Conservation (phyloP, 2,888 invertebrate species). For the Deroplatys truncata region DNA sequence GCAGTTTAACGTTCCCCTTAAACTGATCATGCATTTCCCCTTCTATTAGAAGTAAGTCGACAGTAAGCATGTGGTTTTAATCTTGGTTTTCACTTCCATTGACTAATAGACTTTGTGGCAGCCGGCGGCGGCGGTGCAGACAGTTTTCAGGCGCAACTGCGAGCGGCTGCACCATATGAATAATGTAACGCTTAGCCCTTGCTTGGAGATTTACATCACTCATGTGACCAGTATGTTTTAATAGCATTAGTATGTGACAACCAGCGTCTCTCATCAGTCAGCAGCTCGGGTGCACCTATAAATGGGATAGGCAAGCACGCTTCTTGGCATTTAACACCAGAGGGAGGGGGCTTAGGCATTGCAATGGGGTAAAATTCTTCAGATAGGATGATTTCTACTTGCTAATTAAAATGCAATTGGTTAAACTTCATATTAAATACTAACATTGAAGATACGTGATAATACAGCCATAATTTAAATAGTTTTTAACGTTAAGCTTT, state of each 20-base stretch:
- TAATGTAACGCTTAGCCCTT: background rate
- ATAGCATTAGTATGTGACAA: background rate
- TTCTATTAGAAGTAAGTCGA: too few species aligned
- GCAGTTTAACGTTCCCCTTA: too few species aligned
- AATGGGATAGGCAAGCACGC: background rate
- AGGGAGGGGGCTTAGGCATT: too few species aligned
- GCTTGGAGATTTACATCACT: background rate
- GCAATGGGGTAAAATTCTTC: too few species aligned
- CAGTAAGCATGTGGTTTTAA: background rate
- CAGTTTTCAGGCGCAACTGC: background rate
- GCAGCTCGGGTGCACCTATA: background rate
- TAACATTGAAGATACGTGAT: too few species aligned
- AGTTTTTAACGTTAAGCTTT: too few species aligned
- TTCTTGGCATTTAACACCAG: background rate
- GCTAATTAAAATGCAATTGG: too few species aligned
- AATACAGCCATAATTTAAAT: too few species aligned
- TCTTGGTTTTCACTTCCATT: background rate
- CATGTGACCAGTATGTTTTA: background rate
- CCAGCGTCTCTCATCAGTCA: background rate
- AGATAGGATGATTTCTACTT: too few species aligned
- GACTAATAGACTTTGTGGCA: too few species aligned
- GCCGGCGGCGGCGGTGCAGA: background rate
- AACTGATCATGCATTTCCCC: too few species aligned
- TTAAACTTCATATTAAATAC: too few species aligned
- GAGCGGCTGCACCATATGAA: background rate